Conservation (phyloP, 2,797 vertebrate genomes). For the Lepus townsendii region DNA sequence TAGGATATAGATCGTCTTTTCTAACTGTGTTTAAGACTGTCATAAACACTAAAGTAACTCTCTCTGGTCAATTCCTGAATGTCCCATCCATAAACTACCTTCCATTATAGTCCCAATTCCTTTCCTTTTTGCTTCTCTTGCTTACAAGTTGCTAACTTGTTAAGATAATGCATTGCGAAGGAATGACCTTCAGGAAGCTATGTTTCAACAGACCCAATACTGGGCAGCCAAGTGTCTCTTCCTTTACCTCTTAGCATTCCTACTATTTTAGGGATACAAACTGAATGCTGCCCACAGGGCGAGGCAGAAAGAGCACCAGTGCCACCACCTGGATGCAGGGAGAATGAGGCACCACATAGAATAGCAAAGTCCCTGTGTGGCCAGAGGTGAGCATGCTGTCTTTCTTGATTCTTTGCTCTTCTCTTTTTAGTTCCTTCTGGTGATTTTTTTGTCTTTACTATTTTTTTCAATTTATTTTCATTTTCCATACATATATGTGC, state of each 20-base stretch:
- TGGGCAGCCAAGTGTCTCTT: constrained; percentile 5
- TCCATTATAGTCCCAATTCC: not conserved
- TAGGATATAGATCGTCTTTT: not conserved
- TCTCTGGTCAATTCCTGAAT: not conserved
- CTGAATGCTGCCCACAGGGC: constrained; percentile 29
- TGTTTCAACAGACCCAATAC: not conserved
- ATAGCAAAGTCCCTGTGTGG: not conserved
- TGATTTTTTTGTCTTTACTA: not conserved
- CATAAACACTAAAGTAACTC: not conserved
- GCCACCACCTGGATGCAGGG: constrained; percentile 83
- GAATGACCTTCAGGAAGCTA: constrained; percentile 34
- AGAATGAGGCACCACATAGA: constrained; percentile 66
- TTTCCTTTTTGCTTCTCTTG: not conserved
- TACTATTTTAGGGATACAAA: constrained; percentile 49
- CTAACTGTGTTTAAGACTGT: constrained; percentile 24
- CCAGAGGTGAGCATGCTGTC: not conserved
- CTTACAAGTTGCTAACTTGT: not conserved
- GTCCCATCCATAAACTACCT: not conserved
- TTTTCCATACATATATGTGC: not conserved
- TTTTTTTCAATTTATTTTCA: not conserved
- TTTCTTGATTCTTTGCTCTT: not conserved
- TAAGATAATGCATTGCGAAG: not conserved
- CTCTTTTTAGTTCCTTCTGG: not conserved
- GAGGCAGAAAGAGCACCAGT: constrained; percentile 81
- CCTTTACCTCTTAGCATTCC: not conserved